Percentiles rank a stretch among this genome's conserved stretches.
These are phyloP conservation scores for Congeria kusceri DNA, from an alignment of 2,888 invertebrate species.

Conservation along the genomic window DNA sequence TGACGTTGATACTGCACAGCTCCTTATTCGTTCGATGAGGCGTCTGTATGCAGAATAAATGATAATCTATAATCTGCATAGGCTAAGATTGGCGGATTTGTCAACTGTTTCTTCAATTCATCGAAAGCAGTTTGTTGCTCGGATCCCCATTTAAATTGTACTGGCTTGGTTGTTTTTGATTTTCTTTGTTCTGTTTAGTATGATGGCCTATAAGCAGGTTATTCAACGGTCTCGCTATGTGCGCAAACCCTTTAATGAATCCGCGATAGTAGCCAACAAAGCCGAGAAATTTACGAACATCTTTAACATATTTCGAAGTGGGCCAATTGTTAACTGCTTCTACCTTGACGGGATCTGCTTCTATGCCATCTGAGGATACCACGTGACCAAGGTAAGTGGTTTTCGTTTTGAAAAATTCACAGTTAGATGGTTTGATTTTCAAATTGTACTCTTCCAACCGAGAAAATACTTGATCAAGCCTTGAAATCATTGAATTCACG, in stretches of 20 bases:
- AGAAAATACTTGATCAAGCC: too few species aligned
- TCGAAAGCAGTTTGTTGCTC: too few species aligned
- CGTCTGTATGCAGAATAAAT: too few species aligned
- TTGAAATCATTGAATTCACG: constrained; percentile 12
- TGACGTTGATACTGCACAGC: too few species aligned
- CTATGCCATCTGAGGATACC: constrained; percentile 19
- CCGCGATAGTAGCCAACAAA: constrained; percentile 19
- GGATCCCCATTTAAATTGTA: constrained; percentile 1
- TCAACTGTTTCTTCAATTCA: too few species aligned
- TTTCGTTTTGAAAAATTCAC: constrained; percentile 31
- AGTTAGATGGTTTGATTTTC: constrained; percentile 30
- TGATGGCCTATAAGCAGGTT: constrained; percentile 17
- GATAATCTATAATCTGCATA: too few species aligned
- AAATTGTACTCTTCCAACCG: too few species aligned
- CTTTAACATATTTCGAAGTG: constrained; percentile 19
- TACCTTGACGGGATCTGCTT: constrained; percentile 23
- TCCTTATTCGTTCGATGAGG: too few species aligned
- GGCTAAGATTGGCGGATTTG: too few species aligned
- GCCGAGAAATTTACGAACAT: constrained; percentile 18
- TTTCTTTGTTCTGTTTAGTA: constrained; percentile 4
- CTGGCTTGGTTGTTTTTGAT: constrained; percentile 12
- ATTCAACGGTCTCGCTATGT: constrained; percentile 20
- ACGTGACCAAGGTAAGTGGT: constrained; percentile 32
- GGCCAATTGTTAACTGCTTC: constrained; percentile 37
- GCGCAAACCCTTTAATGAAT: constrained; percentile 21